These are phyloP conservation scores for Caenorhabditis angaria DNA, from an alignment of 2,888 invertebrate species.

Conservation along the genomic window DNA sequence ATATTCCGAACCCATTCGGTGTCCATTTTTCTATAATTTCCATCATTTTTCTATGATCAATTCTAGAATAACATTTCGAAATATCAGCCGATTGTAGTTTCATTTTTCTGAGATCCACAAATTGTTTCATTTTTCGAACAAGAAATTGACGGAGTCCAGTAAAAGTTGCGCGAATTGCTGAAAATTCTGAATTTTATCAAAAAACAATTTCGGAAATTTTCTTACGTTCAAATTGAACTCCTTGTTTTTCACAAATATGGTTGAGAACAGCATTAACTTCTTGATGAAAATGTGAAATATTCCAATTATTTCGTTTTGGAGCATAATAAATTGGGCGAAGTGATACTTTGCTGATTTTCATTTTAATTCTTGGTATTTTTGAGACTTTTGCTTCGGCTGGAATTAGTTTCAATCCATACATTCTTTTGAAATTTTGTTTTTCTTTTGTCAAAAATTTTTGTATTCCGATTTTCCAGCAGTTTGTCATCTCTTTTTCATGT, in stretches of 20 bases:
- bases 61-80: neutral
- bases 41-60: neutral
- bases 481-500: neutral
- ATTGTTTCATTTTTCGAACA: slow-evolving; percentile 1
- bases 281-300: neutral
- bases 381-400: neutral
- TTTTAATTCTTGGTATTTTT: neutral
- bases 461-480: slow-evolving; percentile 9
- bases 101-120: neutral
- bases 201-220: neutral
- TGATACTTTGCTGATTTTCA: neutral
- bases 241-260: neutral
- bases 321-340: slow-evolving; percentile 1
- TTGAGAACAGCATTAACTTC: neutral
- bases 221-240: neutral
- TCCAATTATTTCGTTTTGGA: neutral
- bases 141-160: neutral
- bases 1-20: neutral
- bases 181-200: neutral
- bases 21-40: neutral
- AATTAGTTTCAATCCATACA: neutral
- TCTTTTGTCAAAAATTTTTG: neutral
- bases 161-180: too few relatives aligned
- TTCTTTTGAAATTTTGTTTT: neutral
- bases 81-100: neutral